Evolutionary conservation across 2,797 vertebrate species (phyloP).

Genomic region (Eurystomus glaucurus): DNA sequence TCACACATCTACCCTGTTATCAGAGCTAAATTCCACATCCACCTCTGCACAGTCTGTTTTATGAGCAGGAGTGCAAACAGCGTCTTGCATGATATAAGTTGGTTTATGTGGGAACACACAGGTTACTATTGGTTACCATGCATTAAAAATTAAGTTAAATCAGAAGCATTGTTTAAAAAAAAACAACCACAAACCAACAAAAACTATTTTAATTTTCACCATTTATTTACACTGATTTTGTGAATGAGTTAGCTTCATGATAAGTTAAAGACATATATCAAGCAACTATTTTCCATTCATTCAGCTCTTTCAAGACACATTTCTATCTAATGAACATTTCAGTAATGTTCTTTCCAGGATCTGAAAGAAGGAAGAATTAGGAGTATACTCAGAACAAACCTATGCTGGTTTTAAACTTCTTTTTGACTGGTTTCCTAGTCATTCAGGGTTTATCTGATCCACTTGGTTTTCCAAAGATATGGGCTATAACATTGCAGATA

Average conservation of each 20-base stretch:
- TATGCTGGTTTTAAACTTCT: neutral
- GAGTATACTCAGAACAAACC: neutral
- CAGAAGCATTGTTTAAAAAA: slow-evolving; percentile 23
- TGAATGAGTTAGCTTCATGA: slow-evolving; percentile 26
- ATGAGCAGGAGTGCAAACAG: slow-evolving; percentile 58
- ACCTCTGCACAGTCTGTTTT: slow-evolving; percentile 72
- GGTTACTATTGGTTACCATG: slow-evolving; percentile 67
- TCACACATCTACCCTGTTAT: slow-evolving; percentile 61
- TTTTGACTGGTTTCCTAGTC: neutral
- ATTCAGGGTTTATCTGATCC: neutral
- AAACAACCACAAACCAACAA: neutral
- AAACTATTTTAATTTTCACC: neutral
- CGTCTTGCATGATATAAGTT: slow-evolving; percentile 52
- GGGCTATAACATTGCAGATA: accelerated
- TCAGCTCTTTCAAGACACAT: neutral
- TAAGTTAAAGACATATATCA: neutral
- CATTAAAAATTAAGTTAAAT: slow-evolving; percentile 53
- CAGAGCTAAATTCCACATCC: slow-evolving; percentile 65
- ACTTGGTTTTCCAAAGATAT: neutral
- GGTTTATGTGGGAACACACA: slow-evolving; percentile 35
- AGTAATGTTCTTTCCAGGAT: neutral
- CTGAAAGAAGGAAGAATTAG: neutral
- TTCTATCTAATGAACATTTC: neutral
- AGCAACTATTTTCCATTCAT: slow-evolving; percentile 29
- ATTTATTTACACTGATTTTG: slow-evolving; percentile 37